Evolutionary conservation across 2,113 vertebrate genomes (phyloP).

Genomic region (Dicrurus megarhynchus): DNA sequence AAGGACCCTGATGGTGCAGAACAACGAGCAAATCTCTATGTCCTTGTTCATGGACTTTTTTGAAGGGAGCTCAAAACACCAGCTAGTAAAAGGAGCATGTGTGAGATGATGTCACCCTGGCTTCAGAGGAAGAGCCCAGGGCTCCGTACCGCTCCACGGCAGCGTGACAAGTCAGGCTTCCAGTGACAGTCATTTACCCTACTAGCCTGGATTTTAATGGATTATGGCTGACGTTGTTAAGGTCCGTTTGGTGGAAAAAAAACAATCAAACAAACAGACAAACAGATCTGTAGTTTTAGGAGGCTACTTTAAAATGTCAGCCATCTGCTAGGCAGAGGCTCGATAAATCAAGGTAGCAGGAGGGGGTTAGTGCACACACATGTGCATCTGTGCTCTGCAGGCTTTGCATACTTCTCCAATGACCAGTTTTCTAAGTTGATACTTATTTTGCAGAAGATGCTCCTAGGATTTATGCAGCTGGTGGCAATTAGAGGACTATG

Average conservation of each 20-base stretch:
- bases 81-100: background rate
- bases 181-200: background rate
- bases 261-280: background rate
- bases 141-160: background rate
- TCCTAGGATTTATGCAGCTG: slow-evolving; percentile 65
- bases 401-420: slow-evolving; percentile 68
- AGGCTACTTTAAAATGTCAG: slow-evolving; percentile 37
- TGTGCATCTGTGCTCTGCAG: slow-evolving; percentile 43
- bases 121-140: background rate
- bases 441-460: slow-evolving; percentile 69
- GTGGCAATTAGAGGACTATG: slow-evolving; percentile 64
- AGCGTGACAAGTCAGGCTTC: background rate
- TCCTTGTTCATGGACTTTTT: background rate
- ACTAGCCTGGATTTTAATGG: background rate
- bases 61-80: background rate
- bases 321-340: slow-evolving; percentile 65
- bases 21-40: background rate
- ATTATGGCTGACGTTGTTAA: background rate
- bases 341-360: slow-evolving; percentile 55
- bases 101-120: slow-evolving; percentile 22
- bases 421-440: slow-evolving; percentile 63
- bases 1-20: background rate
- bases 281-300: background rate
- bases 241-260: background rate
- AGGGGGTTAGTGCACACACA: background rate